Base-by-base conservation (phyloP, 37 sponge, comb jelly and placozoan genomes). In the Agelas oroides region DNA sequence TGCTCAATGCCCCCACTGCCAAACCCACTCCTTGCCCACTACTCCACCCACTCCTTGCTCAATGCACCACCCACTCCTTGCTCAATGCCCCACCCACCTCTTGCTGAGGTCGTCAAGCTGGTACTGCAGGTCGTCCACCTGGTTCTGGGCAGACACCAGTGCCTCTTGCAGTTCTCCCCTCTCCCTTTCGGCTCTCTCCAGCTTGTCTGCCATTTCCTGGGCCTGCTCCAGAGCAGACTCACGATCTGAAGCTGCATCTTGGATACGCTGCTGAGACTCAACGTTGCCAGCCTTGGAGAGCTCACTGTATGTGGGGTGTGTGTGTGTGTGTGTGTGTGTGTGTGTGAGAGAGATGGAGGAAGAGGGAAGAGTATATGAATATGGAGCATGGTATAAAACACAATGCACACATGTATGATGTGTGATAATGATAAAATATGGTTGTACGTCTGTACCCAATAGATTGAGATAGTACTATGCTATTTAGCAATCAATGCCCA, bases 91-190 rank as follows among this genome's bases (percentile, higher is more conserved):
- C 6, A 33, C 46, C 30, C 60, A 87, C 81, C 76, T 58, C 46
- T 15, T 25, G 30, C 21, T 87, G 36, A 87, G 37, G 38, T 87
- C 84, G 21, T 89, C 89, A 33, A 83, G 73, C 64, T 89, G 83
- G 25, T 59, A 35, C 14, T 89, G 83, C 20, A 83, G 78, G 39
- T 87, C 87, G 3, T 87, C 74, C 15, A 74, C 62, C 28, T 65
- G 66, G 30, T 70, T 64, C 52, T 72, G 81, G 12, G 65, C n/a
- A 37, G 65, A 21, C 56, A 56, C 78, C 0, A 80, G 70, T 33
- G 55, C 69, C 78, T 69, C 72, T 37, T 76, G 65, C 59, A 92
- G 59, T 1, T 59, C 27, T 36, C 76, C 83, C 71, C 77, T 60
- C 59, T 80, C 81, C 36, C 62, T 87, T 38, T 74, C 65, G 12